These are phyloP conservation scores for Drosophila bocki DNA, from an alignment of 1,140 invertebrate species.

Conservation along the genomic window DNA sequence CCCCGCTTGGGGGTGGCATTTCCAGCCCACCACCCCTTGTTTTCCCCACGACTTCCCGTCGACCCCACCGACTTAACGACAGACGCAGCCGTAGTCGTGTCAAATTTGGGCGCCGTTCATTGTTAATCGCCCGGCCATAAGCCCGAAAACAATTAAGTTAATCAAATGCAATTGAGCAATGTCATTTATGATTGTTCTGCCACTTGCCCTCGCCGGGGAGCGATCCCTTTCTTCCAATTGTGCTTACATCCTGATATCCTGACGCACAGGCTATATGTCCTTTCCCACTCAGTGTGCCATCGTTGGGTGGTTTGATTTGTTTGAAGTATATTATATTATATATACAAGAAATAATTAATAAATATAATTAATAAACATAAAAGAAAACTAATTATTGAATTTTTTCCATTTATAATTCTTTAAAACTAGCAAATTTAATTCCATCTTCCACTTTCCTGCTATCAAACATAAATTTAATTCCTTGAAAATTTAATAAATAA, in stretches of 20 bases:
- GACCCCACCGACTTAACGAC: slow-evolving; percentile 53
- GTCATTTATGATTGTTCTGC: slow-evolving; percentile 78
- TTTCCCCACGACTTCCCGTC: background rate
- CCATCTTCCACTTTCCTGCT: background rate
- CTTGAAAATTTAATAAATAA: background rate
- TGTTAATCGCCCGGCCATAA: slow-evolving; percentile 77
- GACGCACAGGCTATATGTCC: slow-evolving; percentile 1
- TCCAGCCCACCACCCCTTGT: slow-evolving; percentile 4
- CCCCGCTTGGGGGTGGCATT: background rate
- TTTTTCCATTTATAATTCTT: too few relatives aligned
- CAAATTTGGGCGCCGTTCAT: slow-evolving; percentile 73
- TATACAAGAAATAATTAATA: background rate
- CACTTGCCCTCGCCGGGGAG: slow-evolving; percentile 46
- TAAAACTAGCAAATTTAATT: background rate
- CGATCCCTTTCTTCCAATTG: slow-evolving; percentile 31
- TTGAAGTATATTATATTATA: background rate
- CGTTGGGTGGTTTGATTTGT: too few relatives aligned
- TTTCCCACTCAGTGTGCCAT: background rate
- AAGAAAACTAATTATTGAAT: too few relatives aligned
- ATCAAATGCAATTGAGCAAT: slow-evolving; percentile 84
- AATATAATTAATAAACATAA: too few relatives aligned
- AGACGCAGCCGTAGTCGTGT: slow-evolving; percentile 62
- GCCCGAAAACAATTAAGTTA: slow-evolving; percentile 81
- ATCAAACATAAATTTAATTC: background rate
- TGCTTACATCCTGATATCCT: background rate